Percentiles rank a stretch among this genome's conserved stretches.
Evolutionary conservation across 2,888 invertebrate genomes (phyloP).

Genomic region (Meteorus cinctellus): DNA sequence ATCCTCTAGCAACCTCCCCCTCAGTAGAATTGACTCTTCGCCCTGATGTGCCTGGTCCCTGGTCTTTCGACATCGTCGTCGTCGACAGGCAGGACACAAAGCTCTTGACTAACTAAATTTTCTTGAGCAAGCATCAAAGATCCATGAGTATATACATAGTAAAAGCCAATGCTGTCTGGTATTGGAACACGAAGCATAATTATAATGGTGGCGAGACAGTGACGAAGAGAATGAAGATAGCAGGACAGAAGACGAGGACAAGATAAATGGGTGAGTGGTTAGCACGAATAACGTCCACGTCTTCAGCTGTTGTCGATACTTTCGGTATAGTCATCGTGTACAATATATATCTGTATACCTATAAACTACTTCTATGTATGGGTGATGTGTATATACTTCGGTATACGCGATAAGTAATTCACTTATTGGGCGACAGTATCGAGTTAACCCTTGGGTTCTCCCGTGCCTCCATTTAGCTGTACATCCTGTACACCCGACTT

Average conservation of each 20-base stretch:
- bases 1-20: constrained; percentile 42
- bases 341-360: constrained; percentile 46
- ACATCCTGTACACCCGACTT: constrained; percentile 57
- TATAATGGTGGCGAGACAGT: neutral
- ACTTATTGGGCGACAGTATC: constrained; percentile 69
- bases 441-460: constrained; percentile 73
- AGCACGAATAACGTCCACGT: constrained; percentile 31
- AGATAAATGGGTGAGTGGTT: constrained; percentile 24
- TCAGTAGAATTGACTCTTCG: constrained; percentile 47
- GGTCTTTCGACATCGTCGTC: constrained; percentile 45
- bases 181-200: neutral
- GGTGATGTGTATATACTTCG: constrained; percentile 58
- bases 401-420: constrained; percentile 72
- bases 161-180: constrained; percentile 2
- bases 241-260: neutral
- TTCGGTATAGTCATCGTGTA: constrained; percentile 35
- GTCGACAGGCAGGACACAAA: constrained; percentile 67
- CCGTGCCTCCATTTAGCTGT: constrained; percentile 69
- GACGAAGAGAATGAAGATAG: constrained; percentile 37
- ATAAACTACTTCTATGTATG: constrained; percentile 66
- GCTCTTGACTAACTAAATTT: constrained; percentile 72
- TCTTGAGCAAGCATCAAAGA: constrained; percentile 73
- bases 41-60: constrained; percentile 57
- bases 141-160: constrained; percentile 49
- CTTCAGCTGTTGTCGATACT: constrained; percentile 3